A percentile compares a stretch with the other conserved stretches of the same genome.
phyloP scores from a whole-genome alignment of 1,140 invertebrate species.

The Heliconius melpomene region DNA sequence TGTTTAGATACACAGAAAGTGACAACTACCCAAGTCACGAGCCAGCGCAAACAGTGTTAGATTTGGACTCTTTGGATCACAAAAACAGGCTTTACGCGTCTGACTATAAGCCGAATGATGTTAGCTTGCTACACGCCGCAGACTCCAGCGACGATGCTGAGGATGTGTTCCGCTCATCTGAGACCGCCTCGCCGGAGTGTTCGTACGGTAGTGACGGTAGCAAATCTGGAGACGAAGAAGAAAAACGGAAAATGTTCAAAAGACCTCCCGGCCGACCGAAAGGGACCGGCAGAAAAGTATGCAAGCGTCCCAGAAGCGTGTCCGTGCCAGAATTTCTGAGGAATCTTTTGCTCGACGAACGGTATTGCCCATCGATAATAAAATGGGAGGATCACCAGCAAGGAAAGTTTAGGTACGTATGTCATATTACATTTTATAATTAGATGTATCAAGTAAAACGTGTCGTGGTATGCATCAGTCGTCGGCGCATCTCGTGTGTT shows the following conservation, averaged over 20 bases:
- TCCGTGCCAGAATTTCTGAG: constrained; percentile 88
- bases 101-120: constrained; percentile 62
- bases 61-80: constrained; percentile 62
- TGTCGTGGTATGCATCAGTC: constrained; percentile 54
- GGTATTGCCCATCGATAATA: constrained; percentile 90
- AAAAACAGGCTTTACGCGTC: constrained; percentile 54
- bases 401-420: constrained; percentile 86
- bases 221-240: constrained; percentile 71
- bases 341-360: constrained; percentile 88
- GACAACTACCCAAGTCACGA: constrained; percentile 60
- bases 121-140: constrained; percentile 47
- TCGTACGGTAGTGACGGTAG: constrained; percentile 69
- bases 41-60: constrained; percentile 57
- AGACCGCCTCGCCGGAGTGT: constrained; percentile 62
- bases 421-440: background rate
- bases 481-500: constrained; percentile 46
- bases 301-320: constrained; percentile 86
- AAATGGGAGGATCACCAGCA: constrained; percentile 93
- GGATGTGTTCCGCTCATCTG: constrained; percentile 59
- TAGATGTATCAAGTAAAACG: constrained; percentile 11
- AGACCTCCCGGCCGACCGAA: constrained; percentile 73
- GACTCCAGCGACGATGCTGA: constrained; percentile 71
- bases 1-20: constrained; percentile 61
- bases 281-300: constrained; percentile 79
- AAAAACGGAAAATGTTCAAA: constrained; percentile 69